phyloP scores from a whole-genome alignment of 2,113 vertebrate species.

The Gasterosteus aculeatus region DNA sequence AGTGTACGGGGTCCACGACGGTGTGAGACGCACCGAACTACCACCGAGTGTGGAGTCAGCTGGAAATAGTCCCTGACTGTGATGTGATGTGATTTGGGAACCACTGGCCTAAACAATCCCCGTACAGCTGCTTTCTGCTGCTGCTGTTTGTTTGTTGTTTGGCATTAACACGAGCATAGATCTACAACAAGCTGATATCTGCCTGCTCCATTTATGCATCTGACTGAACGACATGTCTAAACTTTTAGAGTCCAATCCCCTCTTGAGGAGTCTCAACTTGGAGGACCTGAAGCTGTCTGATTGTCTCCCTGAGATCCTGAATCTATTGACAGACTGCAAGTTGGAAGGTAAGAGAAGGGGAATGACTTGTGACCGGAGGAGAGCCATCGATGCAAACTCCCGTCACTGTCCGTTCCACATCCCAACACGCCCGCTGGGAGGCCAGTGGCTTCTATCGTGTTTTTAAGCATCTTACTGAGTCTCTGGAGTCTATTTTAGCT shows the following conservation, averaged over 20 bases:
- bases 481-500: no score
- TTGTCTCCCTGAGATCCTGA: slow-evolving; percentile 52
- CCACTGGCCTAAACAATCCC: not conserved
- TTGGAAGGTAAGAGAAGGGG: slow-evolving; percentile 51
- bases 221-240: not conserved
- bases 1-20: not conserved
- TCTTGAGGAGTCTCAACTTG: slow-evolving; percentile 44
- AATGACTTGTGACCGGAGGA: not conserved
- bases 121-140: not conserved
- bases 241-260: slow-evolving; percentile 45
- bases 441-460: not conserved
- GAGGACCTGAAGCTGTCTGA: slow-evolving; percentile 63
- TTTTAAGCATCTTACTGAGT: no score
- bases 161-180: not conserved
- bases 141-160: not conserved
- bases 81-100: no score
- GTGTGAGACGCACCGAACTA: no score
- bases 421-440: not conserved
- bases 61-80: no score
- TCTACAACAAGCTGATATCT: not conserved
- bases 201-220: not conserved
- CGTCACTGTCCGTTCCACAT: not conserved
- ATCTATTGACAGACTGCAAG: slow-evolving; percentile 48
- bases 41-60: no score
- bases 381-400: not conserved